Base-by-base conservation (phyloP, 2,888 invertebrate genomes). In the Alitta virens region DNA sequence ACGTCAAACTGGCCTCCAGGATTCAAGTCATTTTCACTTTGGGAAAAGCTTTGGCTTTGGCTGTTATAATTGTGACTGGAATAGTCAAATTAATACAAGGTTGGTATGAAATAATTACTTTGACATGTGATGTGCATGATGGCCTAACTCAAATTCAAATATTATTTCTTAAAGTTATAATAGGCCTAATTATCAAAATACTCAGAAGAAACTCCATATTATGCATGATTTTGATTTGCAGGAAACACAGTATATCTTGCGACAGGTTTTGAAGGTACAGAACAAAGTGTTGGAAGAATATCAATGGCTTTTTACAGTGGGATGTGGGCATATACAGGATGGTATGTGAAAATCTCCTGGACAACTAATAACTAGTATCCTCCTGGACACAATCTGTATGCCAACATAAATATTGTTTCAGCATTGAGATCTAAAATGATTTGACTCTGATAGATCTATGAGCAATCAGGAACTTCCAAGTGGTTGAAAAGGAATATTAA, bases 21-120 rank as follows among this genome's bases (percentile, higher is more conserved):
- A 92, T 95, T 56, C 95, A 95, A 84, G 94, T 96, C 83, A 88
- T 92, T 70, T 96, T 96, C 84, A 95, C 96, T 23, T 90, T 91
- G 59, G 93, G 94, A 63, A 96, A 96, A 84, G 84, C 96, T 66
- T 88, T 91, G 63, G 94, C 96, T 56, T 90, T 96, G 67, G 85
- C 90, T 59, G 91, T 96, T 75, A 90, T 96, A 70, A 91, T 95
- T 73, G 86, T 88, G 74, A 94, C 94, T 64, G 95, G 96, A 73
- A 87, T 90, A 67, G 92, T 92, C 84, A 92, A 92, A 83, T 85
- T 95, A 69, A 86, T 87, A 79, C 89, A 91, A 87, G 94, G 90
- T 89, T n/a, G n/a, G n/a, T 16, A 16, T 9, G 9, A 16, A n/a
- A n/a, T n/a, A n/a, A n/a, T n/a, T n/a, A n/a, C n/a, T n/a, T n/a